phyloP scores from a whole-genome alignment of 2,888 invertebrate species.

The Itoplectis maculator region DNA sequence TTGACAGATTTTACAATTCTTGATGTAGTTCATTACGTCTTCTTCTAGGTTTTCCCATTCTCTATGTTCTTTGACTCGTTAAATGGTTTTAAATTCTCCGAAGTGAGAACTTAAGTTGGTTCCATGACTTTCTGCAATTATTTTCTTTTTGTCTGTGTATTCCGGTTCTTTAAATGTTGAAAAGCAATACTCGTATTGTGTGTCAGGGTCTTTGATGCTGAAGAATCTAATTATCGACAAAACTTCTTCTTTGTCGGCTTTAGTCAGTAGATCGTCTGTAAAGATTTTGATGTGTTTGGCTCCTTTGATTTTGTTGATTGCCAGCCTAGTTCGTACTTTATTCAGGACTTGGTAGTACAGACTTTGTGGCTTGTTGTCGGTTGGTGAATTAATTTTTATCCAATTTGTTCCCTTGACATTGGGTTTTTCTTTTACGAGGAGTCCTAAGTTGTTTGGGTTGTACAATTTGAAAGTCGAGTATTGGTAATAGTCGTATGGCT shows the following conservation, averaged over 20 bases:
- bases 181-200: constrained; percentile 46
- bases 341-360: constrained; percentile 36
- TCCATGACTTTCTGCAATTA: constrained; percentile 42
- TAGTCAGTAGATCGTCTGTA: constrained; percentile 27
- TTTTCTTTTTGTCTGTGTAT: constrained; percentile 46
- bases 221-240: constrained; percentile 45
- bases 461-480: constrained; percentile 42
- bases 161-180: constrained; percentile 53
- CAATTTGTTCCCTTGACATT: constrained; percentile 45
- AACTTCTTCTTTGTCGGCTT: constrained; percentile 39
- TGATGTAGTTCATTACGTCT: constrained; percentile 36
- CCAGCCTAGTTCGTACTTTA: constrained; percentile 39
- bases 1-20: constrained; percentile 48
- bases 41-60: constrained; percentile 50
- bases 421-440: constrained; percentile 40
- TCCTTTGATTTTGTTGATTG: constrained; percentile 32
- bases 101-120: constrained; percentile 31
- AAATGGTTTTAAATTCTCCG: constrained; percentile 49
- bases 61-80: constrained; percentile 46
- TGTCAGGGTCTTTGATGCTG: constrained; percentile 40
- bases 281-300: constrained; percentile 22
- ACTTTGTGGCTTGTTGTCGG: constrained; percentile 42
- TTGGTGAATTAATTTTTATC: constrained; percentile 35
- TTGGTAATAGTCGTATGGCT: constrained; percentile 41
- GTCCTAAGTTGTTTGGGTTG: constrained; percentile 41